phyloP scores from a whole-genome alignment of 2,797 vertebrate genomes.

The Oreonectes daqikongensis region DNA sequence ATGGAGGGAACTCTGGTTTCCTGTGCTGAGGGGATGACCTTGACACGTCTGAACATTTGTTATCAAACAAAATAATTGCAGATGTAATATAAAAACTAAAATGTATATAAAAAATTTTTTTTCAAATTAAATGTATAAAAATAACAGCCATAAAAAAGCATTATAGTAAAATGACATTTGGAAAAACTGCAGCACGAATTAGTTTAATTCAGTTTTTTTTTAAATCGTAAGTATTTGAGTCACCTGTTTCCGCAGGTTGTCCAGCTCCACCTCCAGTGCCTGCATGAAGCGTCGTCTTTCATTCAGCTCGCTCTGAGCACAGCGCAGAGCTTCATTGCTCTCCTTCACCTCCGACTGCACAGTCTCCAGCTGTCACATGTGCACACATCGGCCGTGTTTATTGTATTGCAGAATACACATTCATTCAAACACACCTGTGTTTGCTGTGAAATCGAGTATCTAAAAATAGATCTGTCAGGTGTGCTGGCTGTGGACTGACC shows the following conservation, averaged over 20 bases:
- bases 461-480: not conserved
- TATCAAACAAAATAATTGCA: not conserved
- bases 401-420: conserved; percentile 3
- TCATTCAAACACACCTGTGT: conserved; percentile 24
- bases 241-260: conserved; percentile 79
- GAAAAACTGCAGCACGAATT: too few species aligned
- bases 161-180: too few species aligned
- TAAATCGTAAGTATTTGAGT: not conserved
- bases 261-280: conserved; percentile 78
- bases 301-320: conserved; percentile 73
- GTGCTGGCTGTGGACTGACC: conserved; percentile 64
- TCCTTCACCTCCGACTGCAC: conserved; percentile 79
- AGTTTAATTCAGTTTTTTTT: too few species aligned
- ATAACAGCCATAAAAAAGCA: too few species aligned
- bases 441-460: conserved; percentile 13
- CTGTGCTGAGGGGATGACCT: conserved; percentile 26
- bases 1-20: conserved; percentile 32
- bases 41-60: conserved; percentile 28
- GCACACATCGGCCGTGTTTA: conserved; percentile 11
- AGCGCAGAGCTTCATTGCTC: conserved; percentile 76
- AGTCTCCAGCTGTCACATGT: conserved; percentile 68
- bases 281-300: conserved; percentile 80
- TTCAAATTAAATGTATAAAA: too few species aligned
- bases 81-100: not conserved
- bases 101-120: too few species aligned